Conservation (phyloP, 2,113 vertebrate species). For the Dunckerocampus dactyliophorus region DNA sequence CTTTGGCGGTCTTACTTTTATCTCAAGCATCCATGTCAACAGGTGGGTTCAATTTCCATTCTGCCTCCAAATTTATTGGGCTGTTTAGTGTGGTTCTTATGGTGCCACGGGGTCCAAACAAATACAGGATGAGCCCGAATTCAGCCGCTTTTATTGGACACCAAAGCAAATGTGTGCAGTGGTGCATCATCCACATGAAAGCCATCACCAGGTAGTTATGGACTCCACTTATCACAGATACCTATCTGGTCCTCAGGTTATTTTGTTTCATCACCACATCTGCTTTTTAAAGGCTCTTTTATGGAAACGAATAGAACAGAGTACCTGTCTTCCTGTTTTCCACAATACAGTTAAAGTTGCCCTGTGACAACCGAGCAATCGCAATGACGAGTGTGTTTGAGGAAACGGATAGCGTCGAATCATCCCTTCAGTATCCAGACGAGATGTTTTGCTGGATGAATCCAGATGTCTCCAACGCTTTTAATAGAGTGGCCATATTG, state of each 20-base stretch:
- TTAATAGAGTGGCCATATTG: slow-evolving; percentile 48
- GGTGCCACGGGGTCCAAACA: slow-evolving; percentile 18
- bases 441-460: slow-evolving; percentile 20
- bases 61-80: slow-evolving; percentile 41
- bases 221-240: slow-evolving; percentile 11
- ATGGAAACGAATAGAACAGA: background rate
- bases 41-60: slow-evolving; percentile 39
- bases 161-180: slow-evolving; percentile 8
- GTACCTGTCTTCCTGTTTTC: background rate
- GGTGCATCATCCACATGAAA: slow-evolving; percentile 13
- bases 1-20: slow-evolving; percentile 17
- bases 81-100: slow-evolving; percentile 27
- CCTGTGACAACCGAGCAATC: too few relatives aligned
- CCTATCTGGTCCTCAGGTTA: background rate
- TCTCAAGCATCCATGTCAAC: slow-evolving; percentile 22
- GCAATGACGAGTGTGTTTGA: too few relatives aligned
- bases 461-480: slow-evolving; percentile 61
- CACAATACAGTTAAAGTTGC: too few relatives aligned
- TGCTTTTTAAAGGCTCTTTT: background rate
- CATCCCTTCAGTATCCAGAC: slow-evolving; percentile 10
- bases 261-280: background rate
- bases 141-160: slow-evolving; percentile 13
- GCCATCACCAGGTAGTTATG: slow-evolving; percentile 18
- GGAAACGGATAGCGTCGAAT: background rate
- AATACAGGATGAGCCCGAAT: slow-evolving; percentile 28